Base-by-base conservation (phyloP, 2,113 vertebrate genomes). In the Calyptomena viridis region DNA sequence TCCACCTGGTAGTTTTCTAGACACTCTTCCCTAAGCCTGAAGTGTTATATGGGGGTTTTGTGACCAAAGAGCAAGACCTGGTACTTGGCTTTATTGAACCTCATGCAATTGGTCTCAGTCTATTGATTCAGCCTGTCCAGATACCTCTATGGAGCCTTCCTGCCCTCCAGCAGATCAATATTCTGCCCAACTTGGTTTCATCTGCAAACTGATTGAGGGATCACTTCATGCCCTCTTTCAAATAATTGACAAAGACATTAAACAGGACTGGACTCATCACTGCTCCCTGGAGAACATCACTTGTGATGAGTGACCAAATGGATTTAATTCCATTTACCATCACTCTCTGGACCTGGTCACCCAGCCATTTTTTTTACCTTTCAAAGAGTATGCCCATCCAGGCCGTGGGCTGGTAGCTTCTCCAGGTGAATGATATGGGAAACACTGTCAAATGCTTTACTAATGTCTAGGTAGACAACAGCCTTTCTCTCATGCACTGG, bases 201-300 rank as follows among this genome's bases (percentile, higher is more conserved):
- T 52, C 28, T 39, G 39, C 62, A 68, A 30, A 68, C 16, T n/a
- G 39, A 24, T 13, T 7, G 55, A 47, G 22, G 27, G 4, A 28
- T 37, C 0, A 1, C n/a, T 60, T 0, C 0, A 46, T 27, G 7
- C 13, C 6, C 20, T 68, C 0, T 0, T 49, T 13, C 28, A 52
- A 8, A 30, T 39, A 33, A 59, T 11, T 44, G 9, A 39, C 22
- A 17, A 50, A 44, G 27, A 30, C 19, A 6, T 47, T 23, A 35
- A 55, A 27, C 46, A 53, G 39, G 35, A 14, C 17, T 56, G 40
- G 18, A 5, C 47, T 12, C 14, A 42, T 9, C 27, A 24, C 35
- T 16, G 46, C 50, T 27, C 15, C 25, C 19, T 28, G 35, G 27
- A 5, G 11, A 71, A 3, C 42, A 64, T 11, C 12, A 5, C 6